Conservation (phyloP, 2,113 vertebrate species). For the Hippocampus mohnikei region DNA sequence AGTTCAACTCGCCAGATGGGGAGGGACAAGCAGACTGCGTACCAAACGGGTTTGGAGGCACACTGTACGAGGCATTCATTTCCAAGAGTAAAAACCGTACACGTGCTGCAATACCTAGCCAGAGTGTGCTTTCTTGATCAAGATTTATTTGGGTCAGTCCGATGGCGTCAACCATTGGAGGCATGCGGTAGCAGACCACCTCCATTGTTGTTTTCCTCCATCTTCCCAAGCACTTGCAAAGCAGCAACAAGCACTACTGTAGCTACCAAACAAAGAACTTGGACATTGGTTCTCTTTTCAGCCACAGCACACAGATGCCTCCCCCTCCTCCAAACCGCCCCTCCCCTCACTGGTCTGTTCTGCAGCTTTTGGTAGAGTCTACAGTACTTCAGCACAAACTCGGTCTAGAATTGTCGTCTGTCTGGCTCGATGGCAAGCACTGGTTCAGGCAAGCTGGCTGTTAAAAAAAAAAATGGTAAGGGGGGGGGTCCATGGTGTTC, state of each 20-base stretch:
- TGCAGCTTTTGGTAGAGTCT: conserved; percentile 7
- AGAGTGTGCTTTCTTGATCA: conserved; percentile 25
- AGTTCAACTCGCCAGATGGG: conserved; percentile 26
- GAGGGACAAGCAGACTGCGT: conserved; percentile 23
- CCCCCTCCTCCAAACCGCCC: conserved; percentile 37
- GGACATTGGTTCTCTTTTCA: conserved; percentile 66
- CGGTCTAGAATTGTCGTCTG: conserved; percentile 2
- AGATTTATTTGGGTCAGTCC: conserved; percentile 9
- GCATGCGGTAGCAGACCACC: conserved; percentile 15
- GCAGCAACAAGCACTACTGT: conserved; percentile 15
- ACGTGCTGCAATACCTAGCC: conserved; percentile 4
- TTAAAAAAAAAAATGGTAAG: conserved; percentile 33
- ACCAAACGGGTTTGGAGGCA: conserved; percentile 47
- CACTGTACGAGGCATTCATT: conserved; percentile 23
- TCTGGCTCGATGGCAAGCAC: conserved; percentile 11
- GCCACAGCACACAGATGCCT: conserved; percentile 25
- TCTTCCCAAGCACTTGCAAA: conserved; percentile 17
- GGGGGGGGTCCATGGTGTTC: conserved; percentile 28
- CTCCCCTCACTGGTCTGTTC: conserved; percentile 15
- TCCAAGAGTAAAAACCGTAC: conserved; percentile 13
- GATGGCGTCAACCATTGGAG: background rate
- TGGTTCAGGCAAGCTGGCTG: conserved; percentile 10
- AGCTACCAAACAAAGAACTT: conserved; percentile 50
- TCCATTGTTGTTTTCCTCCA: background rate
- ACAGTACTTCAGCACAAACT: conserved; percentile 3